Evolutionary conservation across 2,888 invertebrate genomes (phyloP).

Genomic region (Leptinotarsa haldemani): DNA sequence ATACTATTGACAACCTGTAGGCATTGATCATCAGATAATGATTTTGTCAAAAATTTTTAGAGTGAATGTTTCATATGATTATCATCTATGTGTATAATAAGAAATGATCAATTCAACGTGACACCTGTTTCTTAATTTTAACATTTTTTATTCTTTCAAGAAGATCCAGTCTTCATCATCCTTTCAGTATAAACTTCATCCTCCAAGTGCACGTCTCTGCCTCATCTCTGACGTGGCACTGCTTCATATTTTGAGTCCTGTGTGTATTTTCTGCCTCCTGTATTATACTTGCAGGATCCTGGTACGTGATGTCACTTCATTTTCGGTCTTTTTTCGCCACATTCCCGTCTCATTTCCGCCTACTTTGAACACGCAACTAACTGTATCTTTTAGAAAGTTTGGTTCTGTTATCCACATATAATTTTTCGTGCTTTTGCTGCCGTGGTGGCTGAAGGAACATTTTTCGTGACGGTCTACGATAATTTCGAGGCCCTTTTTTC

Average conservation of each 20-base stretch:
- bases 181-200: neutral
- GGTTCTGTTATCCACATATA: slow-evolving; percentile 58
- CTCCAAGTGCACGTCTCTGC: slow-evolving; percentile 33
- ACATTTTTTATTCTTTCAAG: no score
- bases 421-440: slow-evolving; percentile 58
- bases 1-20: no score
- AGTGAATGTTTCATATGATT: no score
- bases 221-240: slow-evolving; percentile 55
- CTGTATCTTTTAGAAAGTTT: slow-evolving; percentile 55
- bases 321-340: slow-evolving; percentile 61
- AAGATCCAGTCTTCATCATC: no score
- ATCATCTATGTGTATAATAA: no score
- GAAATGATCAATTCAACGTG: no score
- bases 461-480: slow-evolving; percentile 55
- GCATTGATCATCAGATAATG: no score
- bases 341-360: slow-evolving; percentile 60
- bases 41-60: no score
- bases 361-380: slow-evolving; percentile 59
- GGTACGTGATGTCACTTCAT: slow-evolving; percentile 63
- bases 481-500: slow-evolving; percentile 40
- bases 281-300: slow-evolving; percentile 52
- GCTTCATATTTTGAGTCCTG: slow-evolving; percentile 61
- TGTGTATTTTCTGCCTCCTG: slow-evolving; percentile 47
- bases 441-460: slow-evolving; percentile 52
- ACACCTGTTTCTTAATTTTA: no score